Percentiles rank a stretch among this genome's conserved stretches.
Evolutionary conservation across 35 echinoderm and acorn worm genomes (phyloP).

Genomic region (Ophiothrix spiculata): DNA sequence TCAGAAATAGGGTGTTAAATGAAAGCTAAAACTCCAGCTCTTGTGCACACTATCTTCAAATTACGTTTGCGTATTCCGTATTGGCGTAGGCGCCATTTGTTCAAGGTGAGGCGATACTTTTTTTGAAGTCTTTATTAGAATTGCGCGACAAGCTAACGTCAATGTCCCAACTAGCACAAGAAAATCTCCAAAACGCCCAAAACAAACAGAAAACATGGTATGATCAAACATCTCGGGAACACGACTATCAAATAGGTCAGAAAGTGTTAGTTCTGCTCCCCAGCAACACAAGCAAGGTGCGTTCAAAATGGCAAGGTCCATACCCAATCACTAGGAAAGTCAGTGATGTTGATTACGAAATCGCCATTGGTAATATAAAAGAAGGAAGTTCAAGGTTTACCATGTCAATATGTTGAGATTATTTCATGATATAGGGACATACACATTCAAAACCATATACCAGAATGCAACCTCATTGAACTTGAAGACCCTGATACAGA

Average conservation of each 20-base stretch:
- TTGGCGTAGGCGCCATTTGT: too few species aligned
- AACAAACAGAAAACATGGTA: neutral
- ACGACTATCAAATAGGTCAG: neutral
- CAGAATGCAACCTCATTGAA: too few species aligned
- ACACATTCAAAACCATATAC: too few species aligned
- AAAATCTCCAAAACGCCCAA: neutral
- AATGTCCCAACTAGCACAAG: neutral
- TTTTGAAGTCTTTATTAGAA: too few species aligned
- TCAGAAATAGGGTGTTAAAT: too few species aligned
- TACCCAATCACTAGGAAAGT: neutral
- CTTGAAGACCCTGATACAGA: too few species aligned
- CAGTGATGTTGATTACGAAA: neutral
- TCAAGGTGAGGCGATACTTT: too few species aligned
- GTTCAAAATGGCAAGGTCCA: constrained; percentile 5
- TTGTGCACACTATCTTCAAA: too few species aligned
- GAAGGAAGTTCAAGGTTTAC: neutral
- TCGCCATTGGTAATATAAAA: neutral
- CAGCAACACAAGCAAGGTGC: neutral
- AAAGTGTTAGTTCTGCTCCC: neutral
- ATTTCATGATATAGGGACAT: too few species aligned
- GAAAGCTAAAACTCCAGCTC: too few species aligned
- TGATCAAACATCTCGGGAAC: neutral
- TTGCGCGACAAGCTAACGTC: too few species aligned
- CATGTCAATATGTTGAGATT: neutral
- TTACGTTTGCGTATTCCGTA: too few species aligned